These are phyloP conservation scores for Butastur rufipennis DNA, from an alignment of 2,113 vertebrate species.

Conservation along the genomic window DNA sequence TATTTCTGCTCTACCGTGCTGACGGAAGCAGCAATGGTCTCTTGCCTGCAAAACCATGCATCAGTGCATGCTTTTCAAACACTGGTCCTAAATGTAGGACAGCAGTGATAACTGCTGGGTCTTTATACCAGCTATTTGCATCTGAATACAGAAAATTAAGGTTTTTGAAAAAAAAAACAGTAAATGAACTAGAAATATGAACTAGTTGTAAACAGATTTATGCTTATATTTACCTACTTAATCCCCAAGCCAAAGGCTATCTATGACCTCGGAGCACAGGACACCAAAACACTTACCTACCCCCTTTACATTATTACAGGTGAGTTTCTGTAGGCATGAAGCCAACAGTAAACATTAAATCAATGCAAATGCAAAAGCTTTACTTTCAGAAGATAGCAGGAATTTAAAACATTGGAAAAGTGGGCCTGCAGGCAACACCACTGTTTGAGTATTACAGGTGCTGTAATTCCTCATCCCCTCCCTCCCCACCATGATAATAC, in stretches of 20 bases:
- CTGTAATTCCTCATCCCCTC: neutral
- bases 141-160: neutral
- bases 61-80: neutral
- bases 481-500: neutral
- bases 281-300: slow-evolving; percentile 1
- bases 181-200: neutral
- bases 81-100: neutral
- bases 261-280: neutral
- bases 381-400: neutral
- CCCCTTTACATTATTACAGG: neutral
- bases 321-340: slow-evolving; percentile 5
- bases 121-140: neutral
- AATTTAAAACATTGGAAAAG: neutral
- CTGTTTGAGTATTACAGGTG: neutral
- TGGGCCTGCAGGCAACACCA: neutral
- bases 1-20: neutral
- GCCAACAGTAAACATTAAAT: neutral
- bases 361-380: neutral
- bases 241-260: neutral
- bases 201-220: slow-evolving; percentile 12
- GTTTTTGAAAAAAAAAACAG: neutral
- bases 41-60: neutral
- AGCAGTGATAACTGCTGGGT: neutral
- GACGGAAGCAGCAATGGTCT: neutral
- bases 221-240: slow-evolving; percentile 15